Evolutionary conservation across 2,888 invertebrate species (phyloP).

Genomic region (Ganaspis brasiliensis): DNA sequence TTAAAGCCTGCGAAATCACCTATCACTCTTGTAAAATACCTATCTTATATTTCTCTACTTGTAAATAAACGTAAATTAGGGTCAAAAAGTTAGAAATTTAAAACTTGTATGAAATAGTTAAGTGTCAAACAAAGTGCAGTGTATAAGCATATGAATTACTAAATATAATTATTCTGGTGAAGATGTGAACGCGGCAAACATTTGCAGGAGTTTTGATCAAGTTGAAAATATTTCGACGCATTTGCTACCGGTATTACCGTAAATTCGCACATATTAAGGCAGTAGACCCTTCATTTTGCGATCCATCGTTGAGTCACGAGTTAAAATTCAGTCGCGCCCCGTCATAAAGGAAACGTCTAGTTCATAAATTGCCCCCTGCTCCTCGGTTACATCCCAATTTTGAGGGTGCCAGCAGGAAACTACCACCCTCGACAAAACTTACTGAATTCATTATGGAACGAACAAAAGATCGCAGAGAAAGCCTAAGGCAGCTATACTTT

Average conservation of each 20-base stretch:
- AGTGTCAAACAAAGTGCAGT: no score
- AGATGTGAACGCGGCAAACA: neutral
- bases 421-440: constrained; percentile 79
- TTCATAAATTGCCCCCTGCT: constrained; percentile 76
- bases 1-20: no score
- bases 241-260: constrained; percentile 20
- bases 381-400: constrained; percentile 72
- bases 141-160: neutral
- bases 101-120: no score
- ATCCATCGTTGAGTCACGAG: constrained; percentile 74
- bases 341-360: constrained; percentile 78
- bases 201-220: constrained; percentile 13
- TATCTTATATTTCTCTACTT: no score
- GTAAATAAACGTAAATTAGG: no score
- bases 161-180: neutral
- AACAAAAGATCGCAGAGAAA: constrained; percentile 74
- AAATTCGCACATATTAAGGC: constrained; percentile 43
- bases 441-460: constrained; percentile 78
- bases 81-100: no score
- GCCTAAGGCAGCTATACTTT: constrained; percentile 73
- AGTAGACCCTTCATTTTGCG: constrained; percentile 50
- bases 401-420: constrained; percentile 79
- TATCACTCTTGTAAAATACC: no score
- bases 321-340: constrained; percentile 78
- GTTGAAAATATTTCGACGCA: constrained; percentile 31